Evolutionary conservation across 2,797 vertebrate species (phyloP), one percentile per base, ranked within the genome.

Genomic region (Hylomyscus alleni): DNA sequence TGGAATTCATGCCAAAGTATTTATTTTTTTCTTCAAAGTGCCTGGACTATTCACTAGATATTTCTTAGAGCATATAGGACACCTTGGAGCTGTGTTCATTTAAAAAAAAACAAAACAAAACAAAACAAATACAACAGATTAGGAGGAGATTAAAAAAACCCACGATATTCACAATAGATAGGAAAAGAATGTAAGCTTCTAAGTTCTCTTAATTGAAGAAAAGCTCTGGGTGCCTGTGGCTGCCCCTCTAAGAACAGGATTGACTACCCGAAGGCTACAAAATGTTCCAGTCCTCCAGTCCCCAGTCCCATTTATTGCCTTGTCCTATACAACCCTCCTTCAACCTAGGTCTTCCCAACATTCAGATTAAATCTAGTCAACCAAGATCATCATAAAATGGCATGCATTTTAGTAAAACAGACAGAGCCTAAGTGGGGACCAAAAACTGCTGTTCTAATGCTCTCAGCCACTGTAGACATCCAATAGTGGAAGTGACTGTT

Each of bases 381-480:
- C 78, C 4, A 20, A 40, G 88, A 86, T 37, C 85, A 60, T 62
- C 81, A 47, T 31, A 72, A 52, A 83, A 83, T 73, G 75, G 34
- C 52, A 10, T 5, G 3, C n/a, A 37, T 89, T 92, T 37, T 37
- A 0, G 69, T 69, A 92, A 95, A 44, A 89, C 62, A 47, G 37
- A 77, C 37, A 75, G 90, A 91, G 65, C 52, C 81, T 89, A 58
- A 2, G 9, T 60, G 81, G 9, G 69, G 58, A 90, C 13, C 85
- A 86, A 56, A 88, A 95, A 13, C n/a, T 77, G 58, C 37, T n/a
- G 15, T 88, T 91, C 60, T 94, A 62, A 89, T 94, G 87, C 54
- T 31, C 82, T 88, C 47, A 50, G 22, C 10, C 44, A 75, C 52
- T 50, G 34, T 73, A 67, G 82, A 47, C 40, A 88, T 86, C 31